Base-by-base conservation (phyloP, 2,797 vertebrate species). In the Muscicapa comitata region DNA sequence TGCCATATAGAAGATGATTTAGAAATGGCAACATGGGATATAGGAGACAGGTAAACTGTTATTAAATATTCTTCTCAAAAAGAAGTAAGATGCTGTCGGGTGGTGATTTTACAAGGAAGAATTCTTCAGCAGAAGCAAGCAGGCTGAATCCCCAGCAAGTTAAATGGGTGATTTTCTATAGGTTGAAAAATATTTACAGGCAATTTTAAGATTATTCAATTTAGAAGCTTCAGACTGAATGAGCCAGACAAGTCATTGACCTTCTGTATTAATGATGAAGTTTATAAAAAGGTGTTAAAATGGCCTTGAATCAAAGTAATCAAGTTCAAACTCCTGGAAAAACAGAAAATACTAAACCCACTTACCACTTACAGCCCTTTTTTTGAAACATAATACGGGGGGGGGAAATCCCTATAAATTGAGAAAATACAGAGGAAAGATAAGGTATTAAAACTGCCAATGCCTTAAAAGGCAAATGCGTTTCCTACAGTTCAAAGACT, bases 161-260 rank as follows among this genome's bases (percentile, higher is more conserved):
- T 65, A 86, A 95, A 90, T 6, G 14, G 11, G 37, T 11, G 2
- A 43, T 74, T 95, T 93, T 89, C 83, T 93, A 82, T 25, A 83
- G 35, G 33, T 17, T 63, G 55, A 90, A 93, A 90, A 91, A 38
- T 53, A 71, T 26, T 58, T 62, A 33, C 6, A 31, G 50, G 38
- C 79, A 81, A 73, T 92, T 78, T 78, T 78, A 53, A 71, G 21
- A 53, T n/a, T 79, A 73, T 88, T 86, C 50, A 48, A 48, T 79
- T 89, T 93, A 86, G 45, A 91, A 87, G 55, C 37, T 88, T 92
- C 86, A 80, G 78, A 88, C n/a, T 35, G 35, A 92, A 40, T 8
- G 76, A 59, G 40, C 9, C 7, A 8, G 93, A 8, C 29, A 83
- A 96, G 90, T 91, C 89, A 96, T 31, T 77, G 59, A 82, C 42